phyloP scores from a whole-genome alignment of 2,113 vertebrate genomes.

The Bos indicus region DNA sequence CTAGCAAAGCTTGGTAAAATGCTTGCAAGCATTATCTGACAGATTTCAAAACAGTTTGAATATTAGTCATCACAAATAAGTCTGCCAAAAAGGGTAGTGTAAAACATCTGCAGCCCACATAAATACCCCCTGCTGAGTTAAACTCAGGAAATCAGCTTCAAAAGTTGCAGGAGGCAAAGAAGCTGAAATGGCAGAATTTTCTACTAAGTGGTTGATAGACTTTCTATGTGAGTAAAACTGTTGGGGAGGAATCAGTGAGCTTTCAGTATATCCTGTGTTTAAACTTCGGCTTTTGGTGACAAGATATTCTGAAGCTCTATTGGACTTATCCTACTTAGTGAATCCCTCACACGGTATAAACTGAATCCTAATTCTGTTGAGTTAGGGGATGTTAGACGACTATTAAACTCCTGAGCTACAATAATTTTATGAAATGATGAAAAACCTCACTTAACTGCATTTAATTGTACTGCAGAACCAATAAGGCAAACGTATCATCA shows the following conservation, averaged over 20 bases:
- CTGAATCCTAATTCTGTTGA: not conserved
- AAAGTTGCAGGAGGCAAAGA: not conserved
- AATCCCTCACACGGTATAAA: not conserved
- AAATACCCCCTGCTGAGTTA: not conserved
- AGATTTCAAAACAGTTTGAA: slow-evolving; percentile 34
- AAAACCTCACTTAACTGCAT: not conserved
- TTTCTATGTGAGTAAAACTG: not conserved
- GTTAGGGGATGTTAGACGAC: not conserved
- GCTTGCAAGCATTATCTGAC: slow-evolving; percentile 21
- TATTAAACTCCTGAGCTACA: not conserved
- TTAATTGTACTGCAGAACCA: not conserved
- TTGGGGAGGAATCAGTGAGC: not conserved
- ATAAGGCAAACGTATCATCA: not conserved
- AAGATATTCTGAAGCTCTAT: not conserved
- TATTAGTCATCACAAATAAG: slow-evolving; percentile 34
- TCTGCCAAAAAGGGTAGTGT: slow-evolving; percentile 33
- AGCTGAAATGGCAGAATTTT: slow-evolving; percentile 20
- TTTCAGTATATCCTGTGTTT: not conserved
- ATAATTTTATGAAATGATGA: not conserved
- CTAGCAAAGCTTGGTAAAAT: not conserved
- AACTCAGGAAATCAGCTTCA: slow-evolving; percentile 28
- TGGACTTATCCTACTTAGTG: not conserved
- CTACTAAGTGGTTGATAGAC: not conserved
- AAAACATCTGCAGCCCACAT: slow-evolving; percentile 16
- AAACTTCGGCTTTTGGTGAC: not conserved